Evolutionary conservation across 2,888 invertebrate genomes (phyloP).

Genomic region (Pharmacophagus antenor): DNA sequence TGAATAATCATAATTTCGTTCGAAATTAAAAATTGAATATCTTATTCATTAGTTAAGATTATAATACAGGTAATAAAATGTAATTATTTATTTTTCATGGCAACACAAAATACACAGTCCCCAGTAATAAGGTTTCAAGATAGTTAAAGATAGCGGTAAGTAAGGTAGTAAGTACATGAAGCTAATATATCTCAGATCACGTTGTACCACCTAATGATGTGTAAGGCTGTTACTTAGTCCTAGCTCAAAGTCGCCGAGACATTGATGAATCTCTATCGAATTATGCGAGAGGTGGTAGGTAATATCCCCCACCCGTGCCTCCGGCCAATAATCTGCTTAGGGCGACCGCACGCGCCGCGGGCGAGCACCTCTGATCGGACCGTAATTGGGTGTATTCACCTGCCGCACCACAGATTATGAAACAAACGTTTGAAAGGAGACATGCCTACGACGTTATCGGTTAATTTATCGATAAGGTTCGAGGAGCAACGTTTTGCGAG

Average conservation of each 20-base stretch:
- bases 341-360: slow-evolving; percentile 61
- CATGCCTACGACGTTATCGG: slow-evolving; percentile 14
- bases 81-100: too few relatives aligned
- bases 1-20: too few relatives aligned
- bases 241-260: slow-evolving; percentile 38
- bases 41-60: too few relatives aligned
- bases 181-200: background rate
- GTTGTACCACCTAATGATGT: slow-evolving; percentile 35
- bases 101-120: too few relatives aligned
- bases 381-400: slow-evolving; percentile 69
- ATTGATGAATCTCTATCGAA: slow-evolving; percentile 59
- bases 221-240: slow-evolving; percentile 31
- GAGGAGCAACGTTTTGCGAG: background rate
- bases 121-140: too few relatives aligned
- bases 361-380: slow-evolving; percentile 62
- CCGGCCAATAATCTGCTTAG: slow-evolving; percentile 67
- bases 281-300: slow-evolving; percentile 43
- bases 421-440: slow-evolving; percentile 34
- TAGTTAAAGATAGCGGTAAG: too few relatives aligned
- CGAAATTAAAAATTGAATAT: too few relatives aligned
- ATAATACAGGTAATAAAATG: too few relatives aligned
- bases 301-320: slow-evolving; percentile 36
- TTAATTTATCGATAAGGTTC: slow-evolving; percentile 14
- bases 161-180: too few relatives aligned
- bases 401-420: slow-evolving; percentile 48